phyloP scores from a whole-genome alignment of 1,140 invertebrate species.

The Gryllus bimaculatus region DNA sequence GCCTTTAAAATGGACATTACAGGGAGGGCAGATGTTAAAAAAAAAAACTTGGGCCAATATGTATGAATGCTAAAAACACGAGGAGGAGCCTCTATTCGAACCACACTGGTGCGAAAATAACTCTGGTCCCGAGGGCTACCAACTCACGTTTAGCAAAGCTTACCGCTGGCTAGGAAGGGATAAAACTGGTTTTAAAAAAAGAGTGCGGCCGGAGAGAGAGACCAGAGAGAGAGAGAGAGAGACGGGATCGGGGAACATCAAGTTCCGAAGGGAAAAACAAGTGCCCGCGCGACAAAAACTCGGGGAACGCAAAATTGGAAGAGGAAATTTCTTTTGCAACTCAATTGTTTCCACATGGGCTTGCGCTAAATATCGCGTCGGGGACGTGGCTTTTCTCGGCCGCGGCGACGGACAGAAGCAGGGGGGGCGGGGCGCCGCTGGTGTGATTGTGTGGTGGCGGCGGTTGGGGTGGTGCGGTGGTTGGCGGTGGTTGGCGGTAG shows the following conservation, averaged over 20 bases:
- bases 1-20: neutral
- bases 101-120: neutral
- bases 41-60: no score
- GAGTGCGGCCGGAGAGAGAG: neutral
- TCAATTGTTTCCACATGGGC: slow-evolving; percentile 4
- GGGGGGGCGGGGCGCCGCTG: no score
- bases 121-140: neutral
- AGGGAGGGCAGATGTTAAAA: neutral
- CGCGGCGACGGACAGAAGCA: no score
- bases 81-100: neutral
- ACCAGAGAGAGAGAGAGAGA: neutral
- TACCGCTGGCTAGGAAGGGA: slow-evolving; percentile 2
- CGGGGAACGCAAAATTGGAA: slow-evolving; percentile 3
- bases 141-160: slow-evolving; percentile 4
- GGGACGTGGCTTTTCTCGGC: neutral
- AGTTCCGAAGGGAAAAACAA: slow-evolving; percentile 3
- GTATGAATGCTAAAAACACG: neutral
- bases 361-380: neutral
- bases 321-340: slow-evolving; percentile 4
- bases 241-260: neutral
- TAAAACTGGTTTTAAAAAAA: neutral
- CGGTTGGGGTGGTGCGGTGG: neutral
- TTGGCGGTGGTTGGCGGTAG: neutral
- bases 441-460: neutral
- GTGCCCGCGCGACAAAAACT: slow-evolving; percentile 2